Evolutionary conservation across 1,140 invertebrate genomes (phyloP).

Genomic region (Argopecten irradians): DNA sequence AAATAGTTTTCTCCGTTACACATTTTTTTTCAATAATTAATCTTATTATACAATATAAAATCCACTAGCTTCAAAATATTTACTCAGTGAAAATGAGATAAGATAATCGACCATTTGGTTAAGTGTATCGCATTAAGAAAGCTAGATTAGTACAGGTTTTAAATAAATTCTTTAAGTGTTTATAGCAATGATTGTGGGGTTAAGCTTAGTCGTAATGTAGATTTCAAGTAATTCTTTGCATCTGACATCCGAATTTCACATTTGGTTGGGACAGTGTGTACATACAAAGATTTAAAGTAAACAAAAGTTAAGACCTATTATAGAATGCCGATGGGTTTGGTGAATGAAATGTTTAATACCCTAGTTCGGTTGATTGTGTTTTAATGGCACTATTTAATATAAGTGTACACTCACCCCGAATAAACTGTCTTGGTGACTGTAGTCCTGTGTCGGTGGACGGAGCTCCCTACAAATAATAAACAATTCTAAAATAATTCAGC

Average conservation of each 20-base stretch:
- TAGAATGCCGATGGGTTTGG: not conserved
- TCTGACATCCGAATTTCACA: not conserved
- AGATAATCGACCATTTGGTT: not conserved
- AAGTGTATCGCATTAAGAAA: not conserved
- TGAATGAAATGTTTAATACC: too few relatives aligned
- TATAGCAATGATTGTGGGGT: not conserved
- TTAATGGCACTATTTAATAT: not conserved
- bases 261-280: not conserved
- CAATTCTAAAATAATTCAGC: too few relatives aligned
- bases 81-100: too few relatives aligned
- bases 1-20: too few relatives aligned
- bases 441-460: slow-evolving; percentile 44
- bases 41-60: too few relatives aligned
- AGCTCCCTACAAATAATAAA: slow-evolving; percentile 43
- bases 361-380: too few relatives aligned
- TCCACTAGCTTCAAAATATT: too few relatives aligned
- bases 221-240: not conserved
- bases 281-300: slow-evolving; percentile 9
- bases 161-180: not conserved
- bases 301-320: not conserved
- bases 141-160: not conserved
- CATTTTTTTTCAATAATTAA: too few relatives aligned
- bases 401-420: slow-evolving; percentile 41
- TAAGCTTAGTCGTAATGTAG: not conserved
- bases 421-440: slow-evolving; percentile 52